These are phyloP conservation scores for Centropristis striata DNA, from an alignment of 2,113 vertebrate species.

Conservation along the genomic window DNA sequence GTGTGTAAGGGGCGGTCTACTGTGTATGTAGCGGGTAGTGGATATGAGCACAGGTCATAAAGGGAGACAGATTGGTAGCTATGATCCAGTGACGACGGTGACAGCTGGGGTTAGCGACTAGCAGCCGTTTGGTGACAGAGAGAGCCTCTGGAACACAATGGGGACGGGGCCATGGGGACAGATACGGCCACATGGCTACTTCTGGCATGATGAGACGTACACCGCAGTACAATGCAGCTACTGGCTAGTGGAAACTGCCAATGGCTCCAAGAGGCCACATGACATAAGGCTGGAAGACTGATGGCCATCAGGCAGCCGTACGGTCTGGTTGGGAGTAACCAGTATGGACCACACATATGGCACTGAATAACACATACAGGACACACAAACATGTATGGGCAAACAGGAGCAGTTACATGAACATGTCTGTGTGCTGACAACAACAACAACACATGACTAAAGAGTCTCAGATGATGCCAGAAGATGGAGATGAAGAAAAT, in stretches of 20 bases:
- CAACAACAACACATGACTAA: conserved; percentile 20
- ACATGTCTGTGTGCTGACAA: conserved; percentile 36
- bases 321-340: conserved; percentile 50
- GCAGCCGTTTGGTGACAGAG: conserved; percentile 72
- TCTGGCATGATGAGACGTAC: conserved; percentile 63
- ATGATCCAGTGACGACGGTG: conserved; percentile 56
- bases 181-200: conserved; percentile 67
- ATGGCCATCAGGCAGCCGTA: conserved; percentile 35
- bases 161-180: conserved; percentile 65
- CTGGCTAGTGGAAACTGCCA: conserved; percentile 47
- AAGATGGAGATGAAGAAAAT: conserved; percentile 17
- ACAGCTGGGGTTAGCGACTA: conserved; percentile 76
- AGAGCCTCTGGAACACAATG: conserved; percentile 60
- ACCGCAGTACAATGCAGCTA: conserved; percentile 46
- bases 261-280: conserved; percentile 50
- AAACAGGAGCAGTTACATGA: conserved; percentile 35
- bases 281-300: conserved; percentile 67
- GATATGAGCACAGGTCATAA: conserved; percentile 60
- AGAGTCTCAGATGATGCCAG: conserved; percentile 7
- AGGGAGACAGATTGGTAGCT: conserved; percentile 75
- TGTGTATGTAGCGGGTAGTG: conserved; percentile 53
- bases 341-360: conserved; percentile 65
- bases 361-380: conserved; percentile 36
- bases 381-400: conserved; percentile 37
- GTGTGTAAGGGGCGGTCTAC: conserved; percentile 52